phyloP scores from a whole-genome alignment of 2,888 invertebrate species.

The Onchidella celtica region DNA sequence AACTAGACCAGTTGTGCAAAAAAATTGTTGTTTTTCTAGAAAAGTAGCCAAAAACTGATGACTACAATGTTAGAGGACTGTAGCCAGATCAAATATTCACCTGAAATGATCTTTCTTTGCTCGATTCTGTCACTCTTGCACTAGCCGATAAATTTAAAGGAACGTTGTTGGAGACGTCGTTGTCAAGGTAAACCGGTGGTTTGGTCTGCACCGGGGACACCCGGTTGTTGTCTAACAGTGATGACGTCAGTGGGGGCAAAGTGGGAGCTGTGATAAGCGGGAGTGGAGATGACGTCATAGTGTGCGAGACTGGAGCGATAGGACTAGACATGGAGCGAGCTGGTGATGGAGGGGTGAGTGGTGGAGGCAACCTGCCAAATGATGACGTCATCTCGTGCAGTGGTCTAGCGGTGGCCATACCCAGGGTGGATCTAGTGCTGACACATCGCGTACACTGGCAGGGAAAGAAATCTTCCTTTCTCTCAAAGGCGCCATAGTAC shows the following conservation, averaged over 20 bases:
- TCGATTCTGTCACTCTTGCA: background rate
- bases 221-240: background rate
- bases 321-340: background rate
- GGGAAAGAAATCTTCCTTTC: constrained; percentile 51
- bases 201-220: background rate
- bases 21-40: too few species aligned
- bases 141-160: constrained; percentile 32
- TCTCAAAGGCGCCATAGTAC: constrained; percentile 36
- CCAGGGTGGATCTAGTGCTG: background rate
- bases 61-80: too few species aligned
- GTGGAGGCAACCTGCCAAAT: background rate
- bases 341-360: constrained; percentile 9
- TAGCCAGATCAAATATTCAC: background rate
- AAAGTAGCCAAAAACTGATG: too few species aligned
- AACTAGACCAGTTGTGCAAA: too few species aligned
- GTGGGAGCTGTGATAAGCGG: background rate
- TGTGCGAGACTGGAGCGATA: background rate
- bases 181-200: background rate
- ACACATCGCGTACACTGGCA: constrained; percentile 48
- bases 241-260: background rate
- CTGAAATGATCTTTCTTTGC: constrained; percentile 44
- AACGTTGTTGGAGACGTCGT: constrained; percentile 23
- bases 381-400: constrained; percentile 12
- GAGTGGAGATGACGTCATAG: constrained; percentile 9
- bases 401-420: background rate